A percentile compares a stretch with the other conserved stretches of the same genome.
Conservation (phyloP, 2,797 vertebrate species). For the Pseudomugil tenellus region DNA sequence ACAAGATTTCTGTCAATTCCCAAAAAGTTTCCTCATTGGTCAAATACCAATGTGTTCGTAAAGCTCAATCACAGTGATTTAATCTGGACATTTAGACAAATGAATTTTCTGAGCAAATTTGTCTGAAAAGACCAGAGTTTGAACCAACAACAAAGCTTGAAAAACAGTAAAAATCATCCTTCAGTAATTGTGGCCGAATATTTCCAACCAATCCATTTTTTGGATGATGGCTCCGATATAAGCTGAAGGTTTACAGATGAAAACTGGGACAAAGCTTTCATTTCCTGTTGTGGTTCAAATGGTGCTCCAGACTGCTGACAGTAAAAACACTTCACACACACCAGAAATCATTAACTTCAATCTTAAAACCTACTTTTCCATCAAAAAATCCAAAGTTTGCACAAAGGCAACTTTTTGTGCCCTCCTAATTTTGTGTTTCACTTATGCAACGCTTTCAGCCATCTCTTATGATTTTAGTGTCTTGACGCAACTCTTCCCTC, state of each 20-base stretch:
- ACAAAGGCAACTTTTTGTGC: background rate
- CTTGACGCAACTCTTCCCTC: constrained; percentile 29
- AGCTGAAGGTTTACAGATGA: background rate
- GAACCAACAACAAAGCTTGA: background rate
- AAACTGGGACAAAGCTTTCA: constrained; percentile 7
- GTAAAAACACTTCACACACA: constrained; percentile 6
- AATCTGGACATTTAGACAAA: too few relatives aligned
- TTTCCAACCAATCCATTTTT: background rate
- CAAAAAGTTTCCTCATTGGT: too few relatives aligned
- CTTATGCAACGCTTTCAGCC: constrained; percentile 17
- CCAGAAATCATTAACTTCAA: background rate
- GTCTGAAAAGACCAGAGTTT: background rate
- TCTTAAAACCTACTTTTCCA: constrained; percentile 11
- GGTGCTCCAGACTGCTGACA: background rate
- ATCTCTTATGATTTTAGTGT: constrained; percentile 11
- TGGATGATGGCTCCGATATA: background rate
- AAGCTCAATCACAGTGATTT: too few relatives aligned
- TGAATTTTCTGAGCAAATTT: background rate
- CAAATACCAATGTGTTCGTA: too few relatives aligned
- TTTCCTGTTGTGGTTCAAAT: background rate
- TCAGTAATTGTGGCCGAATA: background rate
- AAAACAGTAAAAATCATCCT: background rate
- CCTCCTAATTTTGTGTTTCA: constrained; percentile 19
- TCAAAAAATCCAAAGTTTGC: constrained; percentile 15
- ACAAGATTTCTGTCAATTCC: too few relatives aligned